These are phyloP conservation scores for Drosophila nannoptera DNA, from an alignment of 1,140 invertebrate genomes.

Conservation along the genomic window DNA sequence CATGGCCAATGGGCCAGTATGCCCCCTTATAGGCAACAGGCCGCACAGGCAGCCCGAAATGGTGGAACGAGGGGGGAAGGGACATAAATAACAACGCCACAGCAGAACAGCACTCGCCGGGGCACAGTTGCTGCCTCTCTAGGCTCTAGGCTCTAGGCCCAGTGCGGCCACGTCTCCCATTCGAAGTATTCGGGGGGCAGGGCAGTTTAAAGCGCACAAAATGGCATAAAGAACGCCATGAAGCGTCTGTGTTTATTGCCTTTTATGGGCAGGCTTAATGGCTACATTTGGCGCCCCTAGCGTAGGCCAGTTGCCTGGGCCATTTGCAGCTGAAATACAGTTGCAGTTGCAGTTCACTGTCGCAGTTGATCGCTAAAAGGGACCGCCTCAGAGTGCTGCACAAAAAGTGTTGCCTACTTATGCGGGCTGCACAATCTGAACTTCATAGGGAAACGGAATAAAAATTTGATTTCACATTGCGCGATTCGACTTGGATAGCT, in stretches of 20 bases:
- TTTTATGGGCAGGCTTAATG: constrained; percentile 69
- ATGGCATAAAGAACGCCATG: constrained; percentile 66
- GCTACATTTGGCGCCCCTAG: constrained; percentile 47
- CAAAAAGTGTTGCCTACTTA: constrained; percentile 31
- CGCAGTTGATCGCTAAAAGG: constrained; percentile 28
- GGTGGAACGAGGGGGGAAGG: constrained; percentile 6
- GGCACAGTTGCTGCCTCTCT: not conserved
- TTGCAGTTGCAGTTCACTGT: constrained; percentile 9
- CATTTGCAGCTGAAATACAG: constrained; percentile 31
- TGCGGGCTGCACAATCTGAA: constrained; percentile 6
- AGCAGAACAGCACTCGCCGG: constrained; percentile 15
- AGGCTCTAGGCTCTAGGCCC: too few species aligned
- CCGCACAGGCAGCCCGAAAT: constrained; percentile 18
- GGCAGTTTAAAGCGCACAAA: constrained; percentile 56
- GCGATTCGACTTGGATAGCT: too few species aligned
- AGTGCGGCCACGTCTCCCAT: not conserved
- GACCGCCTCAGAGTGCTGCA: constrained; percentile 19
- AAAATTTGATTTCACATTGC: too few species aligned
- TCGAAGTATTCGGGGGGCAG: constrained; percentile 21
- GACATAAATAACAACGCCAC: constrained; percentile 56
- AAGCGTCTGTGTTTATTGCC: constrained; percentile 70
- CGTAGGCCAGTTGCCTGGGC: constrained; percentile 4
- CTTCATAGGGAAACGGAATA: too few species aligned
- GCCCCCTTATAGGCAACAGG: constrained; percentile 28
- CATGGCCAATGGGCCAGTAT: constrained; percentile 34